These are phyloP conservation scores for Parotia lawesii DNA, from an alignment of 2,113 vertebrate species.

Conservation along the genomic window DNA sequence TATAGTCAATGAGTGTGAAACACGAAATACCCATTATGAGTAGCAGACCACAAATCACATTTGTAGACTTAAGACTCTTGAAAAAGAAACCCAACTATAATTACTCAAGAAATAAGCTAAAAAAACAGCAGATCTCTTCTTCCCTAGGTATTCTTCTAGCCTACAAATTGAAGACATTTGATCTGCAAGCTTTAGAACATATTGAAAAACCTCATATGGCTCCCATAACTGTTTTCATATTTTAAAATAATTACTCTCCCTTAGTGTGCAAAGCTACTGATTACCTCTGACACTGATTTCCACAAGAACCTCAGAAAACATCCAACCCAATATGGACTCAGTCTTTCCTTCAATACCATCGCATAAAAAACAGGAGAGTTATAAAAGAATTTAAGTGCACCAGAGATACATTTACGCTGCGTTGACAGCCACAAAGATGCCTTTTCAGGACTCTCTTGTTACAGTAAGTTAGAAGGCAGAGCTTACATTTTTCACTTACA, in stretches of 20 bases:
- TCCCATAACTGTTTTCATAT: background rate
- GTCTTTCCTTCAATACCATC: background rate
- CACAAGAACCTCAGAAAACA: background rate
- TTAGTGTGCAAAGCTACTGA: background rate
- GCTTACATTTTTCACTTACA: background rate
- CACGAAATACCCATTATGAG: background rate
- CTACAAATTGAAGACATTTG: background rate
- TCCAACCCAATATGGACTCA: background rate
- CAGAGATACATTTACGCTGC: background rate
- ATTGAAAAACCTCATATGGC: background rate
- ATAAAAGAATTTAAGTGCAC: background rate
- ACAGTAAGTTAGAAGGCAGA: background rate
- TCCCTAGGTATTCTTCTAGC: background rate
- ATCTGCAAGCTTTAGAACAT: background rate
- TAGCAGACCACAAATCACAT: background rate
- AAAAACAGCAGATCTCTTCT: background rate
- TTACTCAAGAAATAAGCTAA: background rate
- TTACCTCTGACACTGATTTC: background rate
- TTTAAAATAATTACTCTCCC: background rate
- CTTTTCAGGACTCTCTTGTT: background rate
- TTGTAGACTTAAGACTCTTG: background rate
- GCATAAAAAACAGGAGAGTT: background rate
- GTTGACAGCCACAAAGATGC: background rate
- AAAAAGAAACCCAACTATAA: background rate
- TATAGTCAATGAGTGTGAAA: background rate